Conservation (phyloP, 2,888 invertebrate species). For the Platerodrilus igneus region DNA sequence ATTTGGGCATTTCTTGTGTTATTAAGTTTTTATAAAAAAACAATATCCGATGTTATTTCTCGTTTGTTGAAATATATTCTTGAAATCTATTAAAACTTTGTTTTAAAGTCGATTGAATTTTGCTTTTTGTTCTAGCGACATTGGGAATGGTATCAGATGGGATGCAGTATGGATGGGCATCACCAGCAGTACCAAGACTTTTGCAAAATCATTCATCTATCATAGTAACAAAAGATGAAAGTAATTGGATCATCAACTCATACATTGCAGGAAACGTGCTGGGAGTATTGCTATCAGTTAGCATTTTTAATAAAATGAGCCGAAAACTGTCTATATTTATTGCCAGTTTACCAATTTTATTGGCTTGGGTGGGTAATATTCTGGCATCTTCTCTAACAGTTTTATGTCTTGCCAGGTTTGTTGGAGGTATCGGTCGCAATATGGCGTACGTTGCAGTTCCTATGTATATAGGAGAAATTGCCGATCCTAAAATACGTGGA, state of each 20-base stretch:
- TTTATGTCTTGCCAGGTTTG: conserved; percentile 19
- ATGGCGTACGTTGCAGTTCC: conserved; percentile 23
- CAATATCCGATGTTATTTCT: too few relatives aligned
- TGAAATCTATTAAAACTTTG: too few relatives aligned
- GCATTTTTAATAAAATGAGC: conserved; percentile 24
- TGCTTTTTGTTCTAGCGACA: conserved; percentile 13
- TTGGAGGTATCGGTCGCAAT: conserved; percentile 21
- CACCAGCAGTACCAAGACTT: conserved; percentile 43
- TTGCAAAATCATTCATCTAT: conserved; percentile 38
- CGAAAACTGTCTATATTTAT: conserved; percentile 24
- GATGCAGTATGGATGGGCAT: conserved; percentile 46
- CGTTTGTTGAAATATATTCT: too few relatives aligned
- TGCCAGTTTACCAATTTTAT: conserved; percentile 16
- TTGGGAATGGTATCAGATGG: conserved; percentile 23
- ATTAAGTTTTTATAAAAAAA: too few relatives aligned
- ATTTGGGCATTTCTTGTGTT: too few relatives aligned
- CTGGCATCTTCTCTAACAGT: conserved; percentile 11
- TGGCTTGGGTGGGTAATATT: conserved; percentile 24
- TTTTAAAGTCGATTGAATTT: background rate
- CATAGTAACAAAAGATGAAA: conserved; percentile 30
- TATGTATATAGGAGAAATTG: conserved; percentile 30
- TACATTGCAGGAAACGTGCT: conserved; percentile 19
- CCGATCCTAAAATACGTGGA: conserved; percentile 27
- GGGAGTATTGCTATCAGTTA: conserved; percentile 25
- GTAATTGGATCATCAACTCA: conserved; percentile 20